Evolutionary conservation across 2,888 invertebrate genomes (phyloP), one percentile per base, ranked within the genome.

Genomic region (Campopleginae sp.): DNA sequence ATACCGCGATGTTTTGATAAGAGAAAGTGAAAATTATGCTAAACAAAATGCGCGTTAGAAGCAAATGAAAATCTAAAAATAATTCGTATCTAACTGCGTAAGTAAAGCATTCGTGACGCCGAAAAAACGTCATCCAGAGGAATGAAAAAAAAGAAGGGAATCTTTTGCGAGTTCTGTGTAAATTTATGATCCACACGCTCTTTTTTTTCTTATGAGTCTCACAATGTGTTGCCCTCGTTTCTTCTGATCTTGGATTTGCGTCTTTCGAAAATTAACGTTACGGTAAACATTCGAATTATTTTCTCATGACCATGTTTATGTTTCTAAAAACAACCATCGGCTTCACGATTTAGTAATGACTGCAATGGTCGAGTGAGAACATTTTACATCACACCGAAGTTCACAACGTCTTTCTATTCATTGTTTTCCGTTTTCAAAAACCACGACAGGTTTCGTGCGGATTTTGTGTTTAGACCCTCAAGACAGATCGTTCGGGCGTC

Each of bases 201-300:
- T 58, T 66, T 31, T 31, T 31, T 68, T 12, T 44, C 38, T 10
- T 51, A 27, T 17, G n/a, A 33, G 51, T 8, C 51, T 42, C n/a
- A 58, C 77, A 44, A 38, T 68, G 27, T 46, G 46, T 54, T 46
- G 65, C 66, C 63, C 75, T 48, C 48, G 33, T 76, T 76, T n/a
- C 31, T 19, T 14, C 17, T 19, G 66, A 77, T 77, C 23, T 33
- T 12, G 5, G n/a, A 10, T 70, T 46, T 31, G 68, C 42, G 44
- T 46, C 7, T n/a, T n/a, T 27, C 17, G 17, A 42, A 44, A 46
- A 44, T 17, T 27, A 46, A 17, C 65, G 38, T n/a, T 19, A 65
- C 31, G 17, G 61, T 5, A n/a, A 63, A 31, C 66, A 66, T 58
- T 10, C 38, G 14, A 42, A 42, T 42, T 19, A 66, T 66, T 66